Evolutionary conservation across 2,797 vertebrate species (phyloP).

Genomic region (Diglossa cyanea): DNA sequence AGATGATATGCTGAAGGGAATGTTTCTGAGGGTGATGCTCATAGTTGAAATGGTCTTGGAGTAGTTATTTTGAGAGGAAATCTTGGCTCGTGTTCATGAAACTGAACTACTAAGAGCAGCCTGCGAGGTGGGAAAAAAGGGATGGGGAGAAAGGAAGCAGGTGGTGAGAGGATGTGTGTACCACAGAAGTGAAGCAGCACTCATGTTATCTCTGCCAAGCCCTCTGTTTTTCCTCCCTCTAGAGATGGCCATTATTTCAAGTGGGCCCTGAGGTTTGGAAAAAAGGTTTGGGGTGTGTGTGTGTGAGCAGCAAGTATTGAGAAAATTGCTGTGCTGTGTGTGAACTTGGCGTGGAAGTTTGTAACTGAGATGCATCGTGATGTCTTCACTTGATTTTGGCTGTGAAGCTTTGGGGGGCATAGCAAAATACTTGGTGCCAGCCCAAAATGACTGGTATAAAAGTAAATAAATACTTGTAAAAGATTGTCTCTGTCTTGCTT

Average conservation of each 20-base stretch:
- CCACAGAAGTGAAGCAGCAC: neutral
- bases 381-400: neutral
- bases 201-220: neutral
- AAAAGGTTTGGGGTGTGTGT: neutral
- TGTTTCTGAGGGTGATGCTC: neutral
- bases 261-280: neutral
- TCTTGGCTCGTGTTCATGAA: fast-evolving
- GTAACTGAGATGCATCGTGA: neutral
- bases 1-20: neutral
- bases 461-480: neutral
- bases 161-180: neutral
- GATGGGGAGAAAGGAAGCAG: neutral
- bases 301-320: neutral
- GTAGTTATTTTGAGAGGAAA: neutral
- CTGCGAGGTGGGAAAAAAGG: neutral
- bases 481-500: neutral
- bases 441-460: neutral
- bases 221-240: neutral
- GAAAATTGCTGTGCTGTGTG: neutral
- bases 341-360: neutral
- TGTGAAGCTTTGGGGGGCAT: neutral
- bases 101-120: neutral
- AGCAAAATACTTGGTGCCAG: neutral
- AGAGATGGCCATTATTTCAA: neutral
- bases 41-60: neutral